phyloP scores from a whole-genome alignment of 2,113 vertebrate genomes.

The Petromus typicus region DNA sequence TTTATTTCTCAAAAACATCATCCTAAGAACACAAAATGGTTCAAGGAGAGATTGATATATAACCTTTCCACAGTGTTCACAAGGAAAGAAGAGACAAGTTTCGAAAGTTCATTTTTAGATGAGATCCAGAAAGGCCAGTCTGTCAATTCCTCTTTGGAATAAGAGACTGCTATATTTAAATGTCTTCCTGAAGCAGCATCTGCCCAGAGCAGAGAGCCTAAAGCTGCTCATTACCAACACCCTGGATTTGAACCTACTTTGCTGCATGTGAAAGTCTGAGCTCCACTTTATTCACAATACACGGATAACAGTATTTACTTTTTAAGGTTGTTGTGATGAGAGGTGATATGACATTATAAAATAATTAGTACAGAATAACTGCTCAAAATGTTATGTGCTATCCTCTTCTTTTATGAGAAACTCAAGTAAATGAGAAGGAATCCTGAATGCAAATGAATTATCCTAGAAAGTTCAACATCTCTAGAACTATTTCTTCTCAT shows the following conservation, averaged over 20 bases:
- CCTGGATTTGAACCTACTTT: neutral
- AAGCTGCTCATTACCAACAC: neutral
- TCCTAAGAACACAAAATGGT: neutral
- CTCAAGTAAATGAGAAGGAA: neutral
- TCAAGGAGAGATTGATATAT: neutral
- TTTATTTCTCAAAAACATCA: neutral
- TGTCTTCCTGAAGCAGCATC: neutral
- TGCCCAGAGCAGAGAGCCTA: neutral
- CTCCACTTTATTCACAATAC: neutral
- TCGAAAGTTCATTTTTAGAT: neutral
- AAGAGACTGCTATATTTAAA: neutral
- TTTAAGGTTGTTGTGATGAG: neutral
- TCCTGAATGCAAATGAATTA: neutral
- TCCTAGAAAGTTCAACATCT: constrained; percentile 12
- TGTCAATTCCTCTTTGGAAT: neutral
- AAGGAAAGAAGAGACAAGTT: neutral
- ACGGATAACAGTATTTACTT: neutral
- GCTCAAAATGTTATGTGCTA: neutral
- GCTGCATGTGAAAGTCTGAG: neutral
- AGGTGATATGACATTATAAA: neutral
- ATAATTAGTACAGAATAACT: neutral
- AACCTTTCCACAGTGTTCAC: neutral
- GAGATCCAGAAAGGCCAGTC: neutral
- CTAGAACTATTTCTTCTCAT: neutral
- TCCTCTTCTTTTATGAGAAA: constrained; percentile 41